phyloP scores from a whole-genome alignment of 2,797 vertebrate species.

The Hypotaenidia philippensis region DNA sequence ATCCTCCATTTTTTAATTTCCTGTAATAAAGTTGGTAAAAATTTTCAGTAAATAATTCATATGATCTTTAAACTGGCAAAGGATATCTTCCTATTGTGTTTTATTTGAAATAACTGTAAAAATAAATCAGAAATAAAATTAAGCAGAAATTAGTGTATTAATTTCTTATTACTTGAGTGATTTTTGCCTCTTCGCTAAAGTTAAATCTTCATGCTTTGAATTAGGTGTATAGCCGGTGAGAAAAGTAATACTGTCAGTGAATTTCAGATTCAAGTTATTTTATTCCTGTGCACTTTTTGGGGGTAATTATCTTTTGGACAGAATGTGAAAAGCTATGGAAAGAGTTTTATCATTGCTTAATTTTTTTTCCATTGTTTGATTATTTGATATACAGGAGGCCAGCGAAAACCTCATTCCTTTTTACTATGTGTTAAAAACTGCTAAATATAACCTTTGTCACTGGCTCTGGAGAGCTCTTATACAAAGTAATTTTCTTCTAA shows the following conservation, averaged over 20 bases:
- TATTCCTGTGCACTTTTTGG: not conserved
- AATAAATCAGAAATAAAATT: not conserved
- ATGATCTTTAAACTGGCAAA: not conserved
- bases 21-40: not conserved
- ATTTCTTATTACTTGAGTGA: not conserved
- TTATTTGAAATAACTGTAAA: not conserved
- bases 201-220: not conserved
- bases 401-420: not conserved
- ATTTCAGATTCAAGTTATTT: not conserved
- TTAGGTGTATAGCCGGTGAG: not conserved
- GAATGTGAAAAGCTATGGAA: not conserved
- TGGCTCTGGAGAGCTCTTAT: conserved; percentile 28
- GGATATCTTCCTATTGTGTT: not conserved
- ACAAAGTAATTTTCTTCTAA: conserved; percentile 60
- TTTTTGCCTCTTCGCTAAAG: not conserved
- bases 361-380: not conserved
- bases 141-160: not conserved
- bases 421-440: conserved; percentile 19
- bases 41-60: not conserved
- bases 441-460: conserved; percentile 46
- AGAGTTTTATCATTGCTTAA: not conserved
- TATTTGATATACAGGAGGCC: not conserved
- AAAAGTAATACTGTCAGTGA: not conserved
- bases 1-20: not conserved
- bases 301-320: not conserved